A percentile compares a stretch with the other conserved stretches of the same genome.
These are phyloP conservation scores for Ammospiza nelsoni DNA, from an alignment of 2,113 vertebrate species.

Conservation along the genomic window DNA sequence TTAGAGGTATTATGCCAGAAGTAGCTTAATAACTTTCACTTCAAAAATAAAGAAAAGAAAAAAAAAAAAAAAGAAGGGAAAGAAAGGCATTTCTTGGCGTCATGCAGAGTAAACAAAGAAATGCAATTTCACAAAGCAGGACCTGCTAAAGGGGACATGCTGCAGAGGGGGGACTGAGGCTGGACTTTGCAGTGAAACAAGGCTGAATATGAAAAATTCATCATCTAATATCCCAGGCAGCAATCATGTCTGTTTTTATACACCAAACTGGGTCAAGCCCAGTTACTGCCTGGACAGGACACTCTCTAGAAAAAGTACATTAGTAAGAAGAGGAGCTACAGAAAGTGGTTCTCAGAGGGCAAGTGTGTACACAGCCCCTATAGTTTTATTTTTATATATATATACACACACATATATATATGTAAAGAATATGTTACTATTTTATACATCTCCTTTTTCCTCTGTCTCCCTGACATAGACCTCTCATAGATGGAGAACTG, in stretches of 20 bases:
- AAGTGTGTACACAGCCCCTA: background rate
- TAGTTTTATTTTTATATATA: background rate
- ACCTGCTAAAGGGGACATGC: background rate
- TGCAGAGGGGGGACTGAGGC: background rate
- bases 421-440: background rate
- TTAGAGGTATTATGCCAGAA: constrained; percentile 52
- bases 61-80: too few species aligned
- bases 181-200: background rate
- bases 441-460: background rate
- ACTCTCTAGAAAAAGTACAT: background rate
- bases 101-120: constrained; percentile 14
- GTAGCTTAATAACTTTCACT: constrained; percentile 47
- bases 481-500: background rate
- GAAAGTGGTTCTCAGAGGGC: background rate
- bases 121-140: background rate
- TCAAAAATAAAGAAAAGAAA: background rate
- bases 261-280: background rate
- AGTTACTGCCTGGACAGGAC: background rate
- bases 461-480: background rate
- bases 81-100: background rate
- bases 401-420: background rate
- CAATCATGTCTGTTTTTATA: background rate
- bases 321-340: background rate
- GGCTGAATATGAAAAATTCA: background rate
- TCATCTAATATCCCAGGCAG: background rate